phyloP scores from a whole-genome alignment of 2,888 invertebrate genomes.

The Ganaspis brasiliensis region DNA sequence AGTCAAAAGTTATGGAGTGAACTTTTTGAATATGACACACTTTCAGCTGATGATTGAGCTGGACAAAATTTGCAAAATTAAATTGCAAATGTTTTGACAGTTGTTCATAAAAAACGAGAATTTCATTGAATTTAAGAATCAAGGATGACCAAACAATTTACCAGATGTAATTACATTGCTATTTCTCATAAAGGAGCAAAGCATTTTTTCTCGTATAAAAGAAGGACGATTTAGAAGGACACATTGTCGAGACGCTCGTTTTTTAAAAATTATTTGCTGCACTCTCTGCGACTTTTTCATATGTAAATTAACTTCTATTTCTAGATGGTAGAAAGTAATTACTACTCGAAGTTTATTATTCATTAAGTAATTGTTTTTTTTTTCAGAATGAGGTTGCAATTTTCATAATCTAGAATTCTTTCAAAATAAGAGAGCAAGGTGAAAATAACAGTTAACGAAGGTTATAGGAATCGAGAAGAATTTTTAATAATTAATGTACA shows the following conservation, averaged over 20 bases:
- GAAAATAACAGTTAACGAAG: not conserved
- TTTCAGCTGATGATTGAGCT: slow-evolving; percentile 1
- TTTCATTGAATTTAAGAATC: not conserved
- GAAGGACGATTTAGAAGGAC: slow-evolving; percentile 22
- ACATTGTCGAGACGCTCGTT: not conserved
- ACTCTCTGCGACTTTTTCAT: too few relatives aligned
- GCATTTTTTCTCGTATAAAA: not conserved
- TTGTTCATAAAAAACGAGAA: not conserved
- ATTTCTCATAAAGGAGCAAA: slow-evolving; percentile 12
- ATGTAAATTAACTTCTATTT: too few relatives aligned
- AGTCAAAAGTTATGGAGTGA: not conserved
- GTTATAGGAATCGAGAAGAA: slow-evolving; percentile 1
- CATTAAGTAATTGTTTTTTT: not conserved
- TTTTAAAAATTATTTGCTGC: not conserved
- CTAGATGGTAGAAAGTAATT: too few relatives aligned
- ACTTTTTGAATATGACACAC: slow-evolving; percentile 6
- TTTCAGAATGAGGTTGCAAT: not conserved
- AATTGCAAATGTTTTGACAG: not conserved
- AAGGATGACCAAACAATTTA: not conserved
- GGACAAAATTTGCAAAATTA: too few relatives aligned
- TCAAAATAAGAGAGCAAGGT: not conserved
- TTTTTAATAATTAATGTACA: not conserved
- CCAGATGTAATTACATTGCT: not conserved
- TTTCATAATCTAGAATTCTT: slow-evolving; percentile 10
- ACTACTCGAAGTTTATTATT: too few relatives aligned